Evolutionary conservation across 2,797 vertebrate genomes (phyloP).

Genomic region (Halcyon chelicuti): DNA sequence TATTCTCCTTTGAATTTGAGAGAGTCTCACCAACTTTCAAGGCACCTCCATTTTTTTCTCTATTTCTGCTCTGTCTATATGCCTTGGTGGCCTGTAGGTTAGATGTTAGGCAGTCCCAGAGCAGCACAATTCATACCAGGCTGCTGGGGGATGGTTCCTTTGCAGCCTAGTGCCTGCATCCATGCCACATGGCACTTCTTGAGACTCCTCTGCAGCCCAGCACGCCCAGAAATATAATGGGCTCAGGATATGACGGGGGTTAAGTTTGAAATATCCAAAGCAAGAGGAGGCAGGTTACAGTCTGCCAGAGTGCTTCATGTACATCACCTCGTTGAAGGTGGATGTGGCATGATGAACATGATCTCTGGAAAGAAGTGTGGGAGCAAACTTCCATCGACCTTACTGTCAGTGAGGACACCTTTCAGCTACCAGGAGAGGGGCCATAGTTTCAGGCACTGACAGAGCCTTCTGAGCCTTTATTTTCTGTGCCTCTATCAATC

Average conservation of each 20-base stretch:
- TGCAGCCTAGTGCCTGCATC: background rate
- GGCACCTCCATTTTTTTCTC: background rate
- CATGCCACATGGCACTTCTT: rapidly evolving
- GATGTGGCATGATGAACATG: rapidly evolving
- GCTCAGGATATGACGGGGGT: rapidly evolving
- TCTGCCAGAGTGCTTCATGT: rapidly evolving
- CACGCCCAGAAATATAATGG: rapidly evolving
- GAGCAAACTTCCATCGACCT: rapidly evolving
- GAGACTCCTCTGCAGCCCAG: background rate
- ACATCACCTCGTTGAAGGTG: background rate
- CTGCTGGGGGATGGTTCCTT: background rate
- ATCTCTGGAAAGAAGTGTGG: background rate
- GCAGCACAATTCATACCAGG: rapidly evolving
- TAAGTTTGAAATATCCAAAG: background rate
- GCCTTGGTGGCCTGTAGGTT: background rate
- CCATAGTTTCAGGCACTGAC: background rate
- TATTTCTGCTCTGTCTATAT: background rate
- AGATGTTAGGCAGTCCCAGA: background rate
- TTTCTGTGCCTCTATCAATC: background rate
- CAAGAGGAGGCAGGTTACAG: background rate
- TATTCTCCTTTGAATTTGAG: background rate
- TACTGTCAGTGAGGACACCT: background rate
- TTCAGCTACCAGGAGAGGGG: background rate
- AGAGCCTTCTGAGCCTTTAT: background rate
- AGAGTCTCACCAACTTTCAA: background rate